phyloP scores from a whole-genome alignment of 2,113 vertebrate species.

The Ibidorhyncha struthersii region DNA sequence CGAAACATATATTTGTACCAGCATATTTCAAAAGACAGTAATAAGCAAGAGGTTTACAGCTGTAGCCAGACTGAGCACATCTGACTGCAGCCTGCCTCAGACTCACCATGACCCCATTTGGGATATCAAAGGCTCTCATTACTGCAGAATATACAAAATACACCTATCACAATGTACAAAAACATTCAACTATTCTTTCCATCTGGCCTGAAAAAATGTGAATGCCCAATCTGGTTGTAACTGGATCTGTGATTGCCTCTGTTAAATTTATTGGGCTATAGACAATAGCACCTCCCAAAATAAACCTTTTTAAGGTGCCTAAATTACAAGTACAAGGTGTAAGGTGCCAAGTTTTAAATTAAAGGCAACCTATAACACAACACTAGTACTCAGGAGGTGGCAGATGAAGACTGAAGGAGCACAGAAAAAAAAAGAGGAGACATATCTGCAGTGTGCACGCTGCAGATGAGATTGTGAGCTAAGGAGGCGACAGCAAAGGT shows the following conservation, averaged over 20 bases:
- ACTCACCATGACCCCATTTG: not conserved
- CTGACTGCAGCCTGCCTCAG: not conserved
- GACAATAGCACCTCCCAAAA: not conserved
- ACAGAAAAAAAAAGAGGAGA: not conserved
- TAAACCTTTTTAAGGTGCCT: not conserved
- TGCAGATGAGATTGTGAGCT: not conserved
- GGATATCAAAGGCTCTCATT: not conserved
- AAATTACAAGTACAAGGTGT: not conserved
- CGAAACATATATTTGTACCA: not conserved
- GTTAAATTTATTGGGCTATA: not conserved
- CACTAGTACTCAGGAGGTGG: not conserved
- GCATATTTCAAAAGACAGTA: not conserved
- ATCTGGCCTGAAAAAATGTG: not conserved
- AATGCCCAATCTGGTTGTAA: not conserved
- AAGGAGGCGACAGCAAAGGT: not conserved
- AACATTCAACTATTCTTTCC: not conserved
- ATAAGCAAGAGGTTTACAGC: not conserved
- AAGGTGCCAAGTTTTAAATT: not conserved
- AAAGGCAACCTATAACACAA: not conserved
- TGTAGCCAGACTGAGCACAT: not conserved
- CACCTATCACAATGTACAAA: not conserved
- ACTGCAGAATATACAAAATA: not conserved
- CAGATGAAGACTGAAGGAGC: not conserved
- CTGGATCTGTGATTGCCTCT: not conserved
- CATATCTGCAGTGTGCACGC: not conserved